Evolutionary conservation across 2,797 vertebrate genomes (phyloP).

Genomic region (Ammospiza maritima): DNA sequence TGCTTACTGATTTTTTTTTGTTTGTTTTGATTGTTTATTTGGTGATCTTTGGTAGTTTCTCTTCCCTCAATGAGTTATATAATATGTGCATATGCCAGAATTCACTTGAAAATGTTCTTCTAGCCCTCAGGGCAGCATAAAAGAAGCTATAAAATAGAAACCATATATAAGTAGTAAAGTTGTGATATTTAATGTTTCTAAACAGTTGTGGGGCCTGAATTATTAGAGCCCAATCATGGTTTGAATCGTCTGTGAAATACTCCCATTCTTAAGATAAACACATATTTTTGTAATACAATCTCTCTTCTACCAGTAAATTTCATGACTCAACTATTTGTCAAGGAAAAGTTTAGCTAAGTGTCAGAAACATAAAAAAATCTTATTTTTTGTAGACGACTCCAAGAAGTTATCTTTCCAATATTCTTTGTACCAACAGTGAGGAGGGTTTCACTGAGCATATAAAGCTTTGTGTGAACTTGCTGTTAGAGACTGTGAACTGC

Average conservation of each 20-base stretch:
- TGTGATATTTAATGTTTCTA: conserved; percentile 27
- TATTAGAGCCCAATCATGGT: neutral
- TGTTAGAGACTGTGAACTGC: neutral
- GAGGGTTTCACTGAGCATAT: neutral
- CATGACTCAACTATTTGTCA: neutral
- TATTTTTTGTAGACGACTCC: neutral
- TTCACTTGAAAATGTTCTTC: neutral
- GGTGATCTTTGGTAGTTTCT: neutral
- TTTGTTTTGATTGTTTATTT: neutral
- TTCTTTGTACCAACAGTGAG: neutral
- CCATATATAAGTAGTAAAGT: neutral
- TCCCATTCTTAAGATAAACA: neutral
- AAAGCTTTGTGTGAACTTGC: conserved; percentile 28
- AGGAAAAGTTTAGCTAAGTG: neutral
- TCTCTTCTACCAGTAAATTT: neutral
- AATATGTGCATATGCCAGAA: neutral
- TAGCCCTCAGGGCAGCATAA: neutral
- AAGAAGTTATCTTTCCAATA: conserved; percentile 17
- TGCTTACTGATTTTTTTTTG: neutral
- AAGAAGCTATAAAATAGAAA: conserved; percentile 3
- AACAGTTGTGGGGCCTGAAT: neutral
- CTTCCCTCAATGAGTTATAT: neutral
- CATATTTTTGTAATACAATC: neutral
- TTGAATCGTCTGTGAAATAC: neutral
- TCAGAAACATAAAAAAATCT: neutral